Conservation (phyloP, 2,888 invertebrate species). For the Nasonovia ribisnigri region DNA sequence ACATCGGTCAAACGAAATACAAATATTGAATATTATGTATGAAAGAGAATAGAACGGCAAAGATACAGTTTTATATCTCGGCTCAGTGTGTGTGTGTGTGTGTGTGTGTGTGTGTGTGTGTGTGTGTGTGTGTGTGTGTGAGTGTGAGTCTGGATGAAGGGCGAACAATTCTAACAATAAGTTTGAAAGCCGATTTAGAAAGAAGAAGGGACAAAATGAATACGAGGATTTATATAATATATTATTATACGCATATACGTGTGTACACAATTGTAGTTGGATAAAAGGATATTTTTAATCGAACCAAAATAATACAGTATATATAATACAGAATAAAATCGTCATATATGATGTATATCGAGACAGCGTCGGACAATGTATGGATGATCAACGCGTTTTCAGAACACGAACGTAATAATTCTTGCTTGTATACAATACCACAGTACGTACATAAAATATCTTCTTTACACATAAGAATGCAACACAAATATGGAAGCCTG, state of each 20-base stretch:
- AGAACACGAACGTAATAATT: background rate
- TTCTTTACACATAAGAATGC: background rate
- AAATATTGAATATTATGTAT: slow-evolving; percentile 12
- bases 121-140: background rate
- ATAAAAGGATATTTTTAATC: slow-evolving; percentile 13
- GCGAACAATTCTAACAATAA: slow-evolving; percentile 11
- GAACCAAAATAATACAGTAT: slow-evolving; percentile 38
- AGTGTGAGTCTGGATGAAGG: background rate
- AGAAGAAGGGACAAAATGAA: background rate
- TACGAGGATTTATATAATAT: slow-evolving; percentile 22
- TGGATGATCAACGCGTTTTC: background rate
- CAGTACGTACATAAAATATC: background rate
- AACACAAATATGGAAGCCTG: background rate
- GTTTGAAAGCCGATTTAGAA: slow-evolving; percentile 21
- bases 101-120: background rate
- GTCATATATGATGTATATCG: background rate
- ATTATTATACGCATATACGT: slow-evolving; percentile 2
- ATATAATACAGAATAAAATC: background rate
- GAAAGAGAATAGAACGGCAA: background rate
- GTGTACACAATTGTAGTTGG: background rate
- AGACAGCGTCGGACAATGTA: background rate
- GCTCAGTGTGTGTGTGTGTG: background rate
- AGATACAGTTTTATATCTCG: background rate
- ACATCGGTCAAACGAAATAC: background rate
- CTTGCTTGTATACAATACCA: background rate